Percentiles rank a stretch among this genome's conserved stretches.
Evolutionary conservation across 2,113 vertebrate species (phyloP).

Genomic region (Prochilodus magdalenae): DNA sequence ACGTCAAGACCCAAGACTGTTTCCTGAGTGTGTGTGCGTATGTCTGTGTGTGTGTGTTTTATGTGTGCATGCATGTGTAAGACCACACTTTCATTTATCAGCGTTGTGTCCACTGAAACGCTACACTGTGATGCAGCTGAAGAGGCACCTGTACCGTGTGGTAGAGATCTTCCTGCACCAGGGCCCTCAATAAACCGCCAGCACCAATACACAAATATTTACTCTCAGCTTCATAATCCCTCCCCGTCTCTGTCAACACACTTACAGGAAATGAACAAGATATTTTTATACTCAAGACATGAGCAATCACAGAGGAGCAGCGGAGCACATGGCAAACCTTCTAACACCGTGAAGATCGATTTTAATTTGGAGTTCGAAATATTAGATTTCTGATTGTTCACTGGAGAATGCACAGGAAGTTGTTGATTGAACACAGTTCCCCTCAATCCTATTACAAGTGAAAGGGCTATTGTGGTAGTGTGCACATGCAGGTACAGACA

Average conservation of each 20-base stretch:
- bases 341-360: background rate
- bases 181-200: constrained; percentile 10
- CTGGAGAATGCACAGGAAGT: no score
- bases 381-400: no score
- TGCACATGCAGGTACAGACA: background rate
- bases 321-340: background rate
- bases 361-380: no score
- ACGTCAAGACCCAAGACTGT: background rate
- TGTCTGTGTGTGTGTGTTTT: background rate
- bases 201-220: constrained; percentile 41
- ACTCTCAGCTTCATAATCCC: constrained; percentile 13
- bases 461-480: background rate
- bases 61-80: constrained; percentile 13
- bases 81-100: constrained; percentile 40
- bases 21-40: constrained; percentile 10
- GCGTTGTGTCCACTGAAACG: constrained; percentile 34
- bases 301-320: background rate
- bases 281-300: constrained; percentile 28
- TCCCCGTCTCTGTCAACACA: constrained; percentile 17
- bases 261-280: constrained; percentile 46
- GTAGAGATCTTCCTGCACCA: constrained; percentile 23
- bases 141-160: background rate
- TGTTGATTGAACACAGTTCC: background rate
- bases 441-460: background rate
- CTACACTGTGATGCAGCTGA: constrained; percentile 16